Percentiles rank a stretch among this genome's conserved stretches.
These are phyloP conservation scores for Neocrepidodera transversa DNA, from an alignment of 2,888 invertebrate species.

Conservation along the genomic window DNA sequence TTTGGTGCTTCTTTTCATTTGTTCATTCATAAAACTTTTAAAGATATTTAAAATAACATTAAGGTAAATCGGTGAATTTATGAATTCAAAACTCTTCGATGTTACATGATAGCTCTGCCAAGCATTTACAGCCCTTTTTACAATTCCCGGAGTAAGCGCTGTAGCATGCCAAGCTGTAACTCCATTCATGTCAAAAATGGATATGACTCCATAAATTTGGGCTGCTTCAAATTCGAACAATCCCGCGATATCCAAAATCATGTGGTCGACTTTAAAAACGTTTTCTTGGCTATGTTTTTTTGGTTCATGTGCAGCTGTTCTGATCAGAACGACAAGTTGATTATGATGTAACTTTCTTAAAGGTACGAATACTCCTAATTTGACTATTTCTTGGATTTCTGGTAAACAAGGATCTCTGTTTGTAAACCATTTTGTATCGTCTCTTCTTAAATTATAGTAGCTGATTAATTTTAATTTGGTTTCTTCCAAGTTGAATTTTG, in stretches of 20 bases:
- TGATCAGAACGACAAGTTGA: slow-evolving; percentile 66
- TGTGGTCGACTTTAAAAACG: slow-evolving; percentile 69
- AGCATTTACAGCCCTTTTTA: slow-evolving; percentile 68
- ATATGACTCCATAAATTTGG: slow-evolving; percentile 65
- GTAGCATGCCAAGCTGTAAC: slow-evolving; percentile 60
- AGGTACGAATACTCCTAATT: slow-evolving; percentile 66
- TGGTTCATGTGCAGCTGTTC: slow-evolving; percentile 68
- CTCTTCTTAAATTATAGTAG: slow-evolving; percentile 64
- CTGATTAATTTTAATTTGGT: slow-evolving; percentile 65
- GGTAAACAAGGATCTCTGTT: slow-evolving; percentile 65
- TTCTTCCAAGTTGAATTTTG: slow-evolving; percentile 66
- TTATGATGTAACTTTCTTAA: slow-evolving; percentile 58
- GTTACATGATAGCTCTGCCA: slow-evolving; percentile 77
- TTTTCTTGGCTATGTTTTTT: slow-evolving; percentile 65
- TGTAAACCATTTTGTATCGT: slow-evolving; percentile 66
- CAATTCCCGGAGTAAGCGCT: slow-evolving; percentile 66
- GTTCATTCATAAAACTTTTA: slow-evolving; percentile 68
- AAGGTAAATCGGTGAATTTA: slow-evolving; percentile 69
- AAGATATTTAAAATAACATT: slow-evolving; percentile 74
- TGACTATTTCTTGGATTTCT: slow-evolving; percentile 64
- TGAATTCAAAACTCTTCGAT: slow-evolving; percentile 71
- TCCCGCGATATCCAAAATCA: slow-evolving; percentile 67
- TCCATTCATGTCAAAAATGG: slow-evolving; percentile 69
- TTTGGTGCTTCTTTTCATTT: slow-evolving; percentile 64
- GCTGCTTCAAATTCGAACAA: slow-evolving; percentile 59